Base-by-base conservation (phyloP, 2,888 invertebrate species). In the Cephus sareptanus region DNA sequence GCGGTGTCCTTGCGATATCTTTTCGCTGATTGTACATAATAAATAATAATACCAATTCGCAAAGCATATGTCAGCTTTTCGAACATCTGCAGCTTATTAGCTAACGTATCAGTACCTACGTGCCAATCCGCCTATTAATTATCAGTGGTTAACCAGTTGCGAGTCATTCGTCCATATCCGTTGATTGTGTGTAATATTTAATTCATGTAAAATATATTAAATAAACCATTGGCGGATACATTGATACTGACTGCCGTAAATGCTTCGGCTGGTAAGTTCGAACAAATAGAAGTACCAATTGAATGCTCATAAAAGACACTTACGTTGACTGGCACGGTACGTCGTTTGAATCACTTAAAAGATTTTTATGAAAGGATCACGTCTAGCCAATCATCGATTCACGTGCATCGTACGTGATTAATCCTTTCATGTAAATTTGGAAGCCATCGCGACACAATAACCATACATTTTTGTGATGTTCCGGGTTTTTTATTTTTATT, bases 51-150 rank as follows among this genome's bases (percentile, higher is more conserved):
- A 71, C 35, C 77, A 40, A 75, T 75, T 77, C 23, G 15, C 30
- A 69, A 11, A 34, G 74, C 84, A 81, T 81, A 82, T 73, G 81
- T 68, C n/a, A 15, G 74, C 73, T 77, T 75, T 82, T 82, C 83
- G 80, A 76, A 35, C 81, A 76, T 79, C 80, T 75, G 76, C 35
- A 74, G 37, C 11, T 56, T 69, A 73, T 33, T 4, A 23, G 23
- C 9, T 56, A 15, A 56, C 15, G 0, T 6, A 40, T 23, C 40
- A 56, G 40, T 23, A 56, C 23, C 56, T 9, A 56, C 0, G 9
- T 23, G 2, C 56, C 23, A 23, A 23, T 9, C 9, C 23, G 23
- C 23, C 56, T 56, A 23, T 56, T 23, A 23, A 56, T 23, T 56
- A 23, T 56, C 15, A 23, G 23, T 56, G 23, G 9, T 23, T 23